Conservation (phyloP, 2,888 invertebrate genomes). For the Megaustenia siamemsis region DNA sequence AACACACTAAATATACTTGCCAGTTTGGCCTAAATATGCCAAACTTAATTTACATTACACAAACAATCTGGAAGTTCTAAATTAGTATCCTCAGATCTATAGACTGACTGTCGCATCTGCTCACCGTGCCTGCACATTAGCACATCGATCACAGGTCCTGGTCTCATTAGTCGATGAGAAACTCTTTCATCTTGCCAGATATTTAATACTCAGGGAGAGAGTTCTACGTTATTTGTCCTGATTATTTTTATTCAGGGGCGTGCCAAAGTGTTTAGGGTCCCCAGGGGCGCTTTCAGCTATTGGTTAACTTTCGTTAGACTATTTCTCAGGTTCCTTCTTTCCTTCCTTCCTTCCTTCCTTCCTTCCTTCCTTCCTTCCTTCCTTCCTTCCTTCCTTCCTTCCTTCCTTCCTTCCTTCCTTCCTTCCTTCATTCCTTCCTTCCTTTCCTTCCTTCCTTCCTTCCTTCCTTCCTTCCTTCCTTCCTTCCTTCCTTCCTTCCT, state of each 20-base stretch:
- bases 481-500: background rate
- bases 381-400: background rate
- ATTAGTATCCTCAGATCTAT: background rate
- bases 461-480: background rate
- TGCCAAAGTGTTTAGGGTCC: too few species aligned
- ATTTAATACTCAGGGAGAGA: too few species aligned
- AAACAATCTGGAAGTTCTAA: background rate
- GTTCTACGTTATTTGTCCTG: too few species aligned
- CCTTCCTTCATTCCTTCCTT: background rate
- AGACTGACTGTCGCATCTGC: background rate
- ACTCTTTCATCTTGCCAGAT: background rate
- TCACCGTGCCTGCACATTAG: background rate
- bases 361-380: background rate
- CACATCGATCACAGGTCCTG: background rate
- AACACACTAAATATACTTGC: too few species aligned
- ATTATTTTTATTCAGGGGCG: too few species aligned
- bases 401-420: background rate
- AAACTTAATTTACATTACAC: background rate
- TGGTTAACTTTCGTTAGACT: too few species aligned
- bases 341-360: too few species aligned
- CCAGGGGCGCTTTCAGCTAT: too few species aligned
- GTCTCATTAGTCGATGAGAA: background rate
- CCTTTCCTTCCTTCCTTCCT: background rate
- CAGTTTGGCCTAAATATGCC: background rate
- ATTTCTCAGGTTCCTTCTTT: too few species aligned